phyloP scores from a whole-genome alignment of 2,113 vertebrate genomes.

The Phoxinus phoxinus region DNA sequence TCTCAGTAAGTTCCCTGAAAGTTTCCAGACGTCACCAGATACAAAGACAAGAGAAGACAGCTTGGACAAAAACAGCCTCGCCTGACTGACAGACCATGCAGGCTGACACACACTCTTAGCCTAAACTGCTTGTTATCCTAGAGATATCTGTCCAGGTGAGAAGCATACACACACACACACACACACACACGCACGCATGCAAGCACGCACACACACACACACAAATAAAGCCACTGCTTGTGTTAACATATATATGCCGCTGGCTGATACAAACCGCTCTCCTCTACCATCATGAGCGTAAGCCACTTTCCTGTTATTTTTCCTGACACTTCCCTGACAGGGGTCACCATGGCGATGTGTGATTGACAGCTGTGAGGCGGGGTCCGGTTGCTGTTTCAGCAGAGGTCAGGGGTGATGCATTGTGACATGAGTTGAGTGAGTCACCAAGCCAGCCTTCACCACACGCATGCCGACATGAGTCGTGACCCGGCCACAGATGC shows the following conservation, averaged over 20 bases:
- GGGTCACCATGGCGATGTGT: slow-evolving; percentile 45
- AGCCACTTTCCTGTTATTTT: neutral
- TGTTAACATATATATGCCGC: neutral
- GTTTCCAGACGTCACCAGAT: slow-evolving; percentile 32
- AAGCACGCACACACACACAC: slow-evolving; percentile 18
- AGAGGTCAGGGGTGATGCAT: slow-evolving; percentile 47
- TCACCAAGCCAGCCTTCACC: slow-evolving; percentile 33
- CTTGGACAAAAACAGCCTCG: slow-evolving; percentile 6
- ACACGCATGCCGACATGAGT: slow-evolving; percentile 24
- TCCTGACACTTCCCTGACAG: slow-evolving; percentile 38
- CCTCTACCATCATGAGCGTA: neutral
- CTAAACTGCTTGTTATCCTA: neutral
- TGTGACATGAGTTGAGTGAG: slow-evolving; percentile 31
- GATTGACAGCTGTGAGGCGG: slow-evolving; percentile 38
- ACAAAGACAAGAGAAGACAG: slow-evolving; percentile 28
- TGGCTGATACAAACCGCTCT: neutral
- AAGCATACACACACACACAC: slow-evolving; percentile 23
- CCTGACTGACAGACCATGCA: slow-evolving; percentile 42
- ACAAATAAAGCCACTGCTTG: slow-evolving; percentile 3
- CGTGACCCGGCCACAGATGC: neutral
- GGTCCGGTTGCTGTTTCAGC: slow-evolving; percentile 10
- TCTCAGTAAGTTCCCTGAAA: neutral
- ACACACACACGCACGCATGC: slow-evolving; percentile 6
- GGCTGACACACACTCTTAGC: slow-evolving; percentile 16
- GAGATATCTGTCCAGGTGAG: neutral